Percentiles rank a stretch among this genome's conserved stretches.
phyloP scores from a whole-genome alignment of 2,797 vertebrate genomes.

The Eospalax fontanierii region DNA sequence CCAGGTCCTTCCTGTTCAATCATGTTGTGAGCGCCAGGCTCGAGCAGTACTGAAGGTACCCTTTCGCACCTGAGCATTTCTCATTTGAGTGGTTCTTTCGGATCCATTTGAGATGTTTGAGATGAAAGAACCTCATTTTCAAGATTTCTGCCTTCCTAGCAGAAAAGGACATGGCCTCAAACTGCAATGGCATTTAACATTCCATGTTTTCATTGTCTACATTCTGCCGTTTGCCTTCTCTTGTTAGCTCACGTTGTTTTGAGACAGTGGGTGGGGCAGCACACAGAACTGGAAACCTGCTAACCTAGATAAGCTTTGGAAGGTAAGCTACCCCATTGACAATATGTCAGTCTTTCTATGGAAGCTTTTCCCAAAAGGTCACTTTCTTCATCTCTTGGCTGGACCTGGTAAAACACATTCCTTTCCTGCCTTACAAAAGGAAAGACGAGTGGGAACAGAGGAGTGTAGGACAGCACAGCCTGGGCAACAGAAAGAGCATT shows the following conservation, averaged over 20 bases:
- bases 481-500: not conserved
- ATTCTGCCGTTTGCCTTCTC: not conserved
- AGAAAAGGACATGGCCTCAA: not conserved
- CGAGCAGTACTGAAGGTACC: not conserved
- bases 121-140: constrained; percentile 3
- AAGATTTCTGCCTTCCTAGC: not conserved
- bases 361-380: constrained; percentile 16
- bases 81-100: constrained; percentile 12
- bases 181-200: constrained; percentile 13
- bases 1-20: constrained; percentile 42
- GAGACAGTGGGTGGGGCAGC: constrained; percentile 27
- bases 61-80: not conserved
- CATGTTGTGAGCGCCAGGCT: constrained; percentile 25
- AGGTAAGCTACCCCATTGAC: not conserved
- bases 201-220: not conserved
- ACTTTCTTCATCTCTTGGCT: constrained; percentile 35
- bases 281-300: constrained; percentile 27
- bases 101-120: constrained; percentile 12
- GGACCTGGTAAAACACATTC: constrained; percentile 10
- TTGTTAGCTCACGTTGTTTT: constrained; percentile 64
- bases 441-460: not conserved
- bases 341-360: constrained; percentile 7
- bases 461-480: not conserved
- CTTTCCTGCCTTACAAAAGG: not conserved
- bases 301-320: constrained; percentile 34